phyloP scores from a whole-genome alignment of 2,113 vertebrate species.

The Osmerus eperlanus region DNA sequence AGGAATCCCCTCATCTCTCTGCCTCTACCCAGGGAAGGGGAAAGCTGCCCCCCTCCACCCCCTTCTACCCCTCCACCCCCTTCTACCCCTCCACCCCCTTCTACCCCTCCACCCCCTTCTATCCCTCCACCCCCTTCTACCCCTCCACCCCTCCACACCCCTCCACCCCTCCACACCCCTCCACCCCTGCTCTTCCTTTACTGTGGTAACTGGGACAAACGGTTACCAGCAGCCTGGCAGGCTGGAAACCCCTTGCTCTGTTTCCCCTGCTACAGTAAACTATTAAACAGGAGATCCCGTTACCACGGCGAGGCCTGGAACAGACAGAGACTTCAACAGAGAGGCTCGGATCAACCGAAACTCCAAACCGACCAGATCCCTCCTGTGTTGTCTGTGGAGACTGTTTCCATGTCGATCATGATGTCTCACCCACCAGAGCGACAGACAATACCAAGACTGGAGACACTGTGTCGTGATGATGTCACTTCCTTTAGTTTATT shows the following conservation, averaged over 20 bases:
- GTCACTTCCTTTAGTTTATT: constrained; percentile 28
- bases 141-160: background rate
- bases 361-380: no score
- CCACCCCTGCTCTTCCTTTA: constrained; percentile 50
- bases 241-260: constrained; percentile 66
- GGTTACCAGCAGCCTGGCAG: constrained; percentile 59
- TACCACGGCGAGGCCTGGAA: constrained; percentile 53
- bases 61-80: background rate
- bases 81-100: no score
- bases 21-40: no score
- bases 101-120: no score
- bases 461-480: constrained; percentile 27
- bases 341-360: constrained; percentile 40
- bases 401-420: constrained; percentile 18
- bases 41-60: constrained; percentile 32
- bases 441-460: constrained; percentile 27
- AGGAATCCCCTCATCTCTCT: no score
- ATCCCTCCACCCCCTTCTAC: no score
- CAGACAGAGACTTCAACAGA: constrained; percentile 45
- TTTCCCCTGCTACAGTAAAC: constrained; percentile 55
- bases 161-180: no score
- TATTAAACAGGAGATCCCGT: constrained; percentile 70
- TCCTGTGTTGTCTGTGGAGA: no score
- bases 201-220: constrained; percentile 71
- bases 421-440: constrained; percentile 20